A percentile compares a stretch with the other conserved stretches of the same genome.
Conservation (phyloP, 2,113 vertebrate genomes). For the Callopanchax toddi region DNA sequence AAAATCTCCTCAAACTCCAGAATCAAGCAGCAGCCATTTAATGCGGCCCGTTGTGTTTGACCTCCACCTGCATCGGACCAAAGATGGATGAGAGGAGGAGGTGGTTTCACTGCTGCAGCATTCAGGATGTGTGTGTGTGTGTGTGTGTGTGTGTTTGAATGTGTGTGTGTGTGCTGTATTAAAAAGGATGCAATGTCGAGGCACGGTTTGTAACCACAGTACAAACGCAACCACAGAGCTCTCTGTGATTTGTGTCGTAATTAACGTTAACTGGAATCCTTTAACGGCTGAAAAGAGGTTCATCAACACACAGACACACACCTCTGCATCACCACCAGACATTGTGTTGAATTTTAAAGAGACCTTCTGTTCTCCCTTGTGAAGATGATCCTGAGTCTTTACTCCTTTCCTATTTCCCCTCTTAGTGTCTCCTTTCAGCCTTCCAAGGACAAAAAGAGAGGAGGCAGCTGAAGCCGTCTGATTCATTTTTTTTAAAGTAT, state of each 20-base stretch:
- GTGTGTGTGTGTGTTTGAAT: not conserved
- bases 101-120: not conserved
- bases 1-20: not conserved
- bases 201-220: not conserved
- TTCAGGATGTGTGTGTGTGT: not conserved
- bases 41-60: slow-evolving; percentile 15
- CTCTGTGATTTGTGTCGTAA: slow-evolving; percentile 10
- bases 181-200: not conserved
- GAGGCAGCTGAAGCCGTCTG: slow-evolving; percentile 42
- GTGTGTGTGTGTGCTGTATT: not conserved
- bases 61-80: slow-evolving; percentile 25
- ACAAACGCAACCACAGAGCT: slow-evolving; percentile 5
- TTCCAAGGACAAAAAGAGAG: slow-evolving; percentile 23
- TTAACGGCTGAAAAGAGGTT: slow-evolving; percentile 19
- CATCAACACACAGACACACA: slow-evolving; percentile 6
- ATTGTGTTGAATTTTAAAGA: slow-evolving; percentile 45
- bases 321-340: not conserved
- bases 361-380: too few relatives aligned
- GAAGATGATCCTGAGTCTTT: too few relatives aligned
- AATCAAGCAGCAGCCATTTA: slow-evolving; percentile 6
- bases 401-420: too few relatives aligned
- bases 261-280: slow-evolving; percentile 18
- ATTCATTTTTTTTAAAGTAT: too few relatives aligned
- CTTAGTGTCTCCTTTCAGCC: too few relatives aligned
- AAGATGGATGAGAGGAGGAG: slow-evolving; percentile 14